These are phyloP conservation scores for Adelosebastes latens DNA, from an alignment of 2,797 vertebrate genomes.

Conservation along the genomic window DNA sequence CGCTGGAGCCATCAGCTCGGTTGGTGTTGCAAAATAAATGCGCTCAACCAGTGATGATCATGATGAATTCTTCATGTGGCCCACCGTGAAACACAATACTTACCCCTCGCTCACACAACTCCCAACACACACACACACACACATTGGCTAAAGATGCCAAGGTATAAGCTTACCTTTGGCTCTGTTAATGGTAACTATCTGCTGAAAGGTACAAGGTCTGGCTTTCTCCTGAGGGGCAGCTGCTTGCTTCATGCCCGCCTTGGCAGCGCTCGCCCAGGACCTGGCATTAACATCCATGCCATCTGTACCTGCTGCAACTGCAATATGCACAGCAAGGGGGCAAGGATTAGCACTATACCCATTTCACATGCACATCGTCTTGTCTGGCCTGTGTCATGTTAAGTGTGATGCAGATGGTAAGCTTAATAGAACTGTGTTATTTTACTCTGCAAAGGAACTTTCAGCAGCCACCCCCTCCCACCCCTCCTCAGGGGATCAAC, in stretches of 20 bases:
- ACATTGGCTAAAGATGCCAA: slow-evolving; percentile 31
- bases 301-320: slow-evolving; percentile 68
- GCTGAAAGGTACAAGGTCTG: slow-evolving; percentile 65
- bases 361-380: slow-evolving; percentile 39
- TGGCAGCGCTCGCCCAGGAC: slow-evolving; percentile 60
- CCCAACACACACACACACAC: background rate
- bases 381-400: slow-evolving; percentile 47
- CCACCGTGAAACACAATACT: slow-evolving; percentile 50
- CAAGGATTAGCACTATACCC: slow-evolving; percentile 44
- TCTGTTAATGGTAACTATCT: slow-evolving; percentile 50
- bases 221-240: slow-evolving; percentile 74
- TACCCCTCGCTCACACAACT: background rate
- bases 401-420: slow-evolving; percentile 38
- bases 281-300: slow-evolving; percentile 55
- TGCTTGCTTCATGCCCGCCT: slow-evolving; percentile 69
- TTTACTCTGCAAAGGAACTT: slow-evolving; percentile 16
- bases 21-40: slow-evolving; percentile 46
- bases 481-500: slow-evolving; percentile 27
- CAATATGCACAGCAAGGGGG: slow-evolving; percentile 53
- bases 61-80: slow-evolving; percentile 66
- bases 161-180: slow-evolving; percentile 68
- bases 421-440: slow-evolving; percentile 38
- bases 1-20: slow-evolving; percentile 11
- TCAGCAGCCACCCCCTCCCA: background rate
- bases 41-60: slow-evolving; percentile 28